Conservation (phyloP, 2,888 invertebrate genomes). For the Artemia sinica region DNA sequence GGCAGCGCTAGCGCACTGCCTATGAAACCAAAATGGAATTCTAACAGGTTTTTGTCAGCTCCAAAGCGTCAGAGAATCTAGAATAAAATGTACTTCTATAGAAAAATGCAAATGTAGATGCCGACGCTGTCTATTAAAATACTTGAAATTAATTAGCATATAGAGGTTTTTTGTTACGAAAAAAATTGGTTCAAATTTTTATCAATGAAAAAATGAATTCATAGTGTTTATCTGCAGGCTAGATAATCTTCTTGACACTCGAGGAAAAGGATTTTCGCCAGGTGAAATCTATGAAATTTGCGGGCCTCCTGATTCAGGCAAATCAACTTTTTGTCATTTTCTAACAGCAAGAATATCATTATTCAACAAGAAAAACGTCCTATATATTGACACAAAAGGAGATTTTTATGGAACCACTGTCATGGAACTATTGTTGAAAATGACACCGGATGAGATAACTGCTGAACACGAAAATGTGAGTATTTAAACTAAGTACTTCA, state of each 20-base stretch:
- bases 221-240: background rate
- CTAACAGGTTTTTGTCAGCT: too few relatives aligned
- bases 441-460: background rate
- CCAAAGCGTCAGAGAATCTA: too few relatives aligned
- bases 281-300: slow-evolving; percentile 6
- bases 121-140: too few relatives aligned
- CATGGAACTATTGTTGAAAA: slow-evolving; percentile 4
- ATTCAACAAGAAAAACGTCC: slow-evolving; percentile 2
- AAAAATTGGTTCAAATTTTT: too few relatives aligned
- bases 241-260: background rate
- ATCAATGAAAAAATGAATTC: too few relatives aligned
- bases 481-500: too few relatives aligned
- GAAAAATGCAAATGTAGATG: too few relatives aligned
- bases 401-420: background rate
- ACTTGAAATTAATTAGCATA: too few relatives aligned
- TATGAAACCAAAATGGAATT: too few relatives aligned
- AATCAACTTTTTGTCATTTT: background rate
- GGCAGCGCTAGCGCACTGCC: too few relatives aligned
- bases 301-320: slow-evolving; percentile 6
- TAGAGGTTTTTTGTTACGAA: too few relatives aligned
- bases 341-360: background rate
- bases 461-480: background rate
- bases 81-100: too few relatives aligned
- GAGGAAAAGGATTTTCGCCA: background rate
- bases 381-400: slow-evolving; percentile 5